Base-by-base conservation (phyloP, 2,113 vertebrate species). In the Pterocles orientalis region DNA sequence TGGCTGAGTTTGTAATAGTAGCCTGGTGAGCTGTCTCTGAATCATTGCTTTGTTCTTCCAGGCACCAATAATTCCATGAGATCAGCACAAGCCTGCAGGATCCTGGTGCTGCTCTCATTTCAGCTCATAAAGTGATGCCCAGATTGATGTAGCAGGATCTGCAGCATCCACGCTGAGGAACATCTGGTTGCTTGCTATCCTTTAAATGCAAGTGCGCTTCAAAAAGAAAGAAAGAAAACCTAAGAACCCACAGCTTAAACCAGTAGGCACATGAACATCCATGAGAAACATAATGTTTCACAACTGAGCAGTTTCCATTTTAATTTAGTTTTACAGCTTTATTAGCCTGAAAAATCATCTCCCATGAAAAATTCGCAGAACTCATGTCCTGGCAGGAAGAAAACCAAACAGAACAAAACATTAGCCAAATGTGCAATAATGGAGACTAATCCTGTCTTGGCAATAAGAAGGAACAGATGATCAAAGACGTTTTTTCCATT, bases 281-380 rank as follows among this genome's bases (percentile, higher is more conserved):
- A 4, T 36, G 31, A 73, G 84, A 90, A 91, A 70, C 36, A 21
- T 17, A 53, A 51, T 21, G 17, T 71, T 88, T 88, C 26, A 56
- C 20, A 68, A 68, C 2, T 31, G 25, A 90, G 56, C 14, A 71
- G 19, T 19, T 85, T 92, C 51, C 31, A 13, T 48, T 96, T 88
- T 71, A 93, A 94, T 88, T 86, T 77, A 77, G 93, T 92, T 90
- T 94, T 90, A 61, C 34, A 83, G 24, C 20, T 93, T 96, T 95
- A 75, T 92, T 96, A 86, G 33, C 47, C 33, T 56, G 64, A 86
- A 73, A 71, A 88, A 81, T 70, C 60, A 62, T 51, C 20, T 86
- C 51, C 56, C 54, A 83, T 68, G 58, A 91, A 93, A 90, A 76
- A 68, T 10, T 26, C 11, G 88, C 79, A 88, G 54, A 92, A 69